Evolutionary conservation across 2,888 invertebrate species (phyloP).

Genomic region (Seira ritae): DNA sequence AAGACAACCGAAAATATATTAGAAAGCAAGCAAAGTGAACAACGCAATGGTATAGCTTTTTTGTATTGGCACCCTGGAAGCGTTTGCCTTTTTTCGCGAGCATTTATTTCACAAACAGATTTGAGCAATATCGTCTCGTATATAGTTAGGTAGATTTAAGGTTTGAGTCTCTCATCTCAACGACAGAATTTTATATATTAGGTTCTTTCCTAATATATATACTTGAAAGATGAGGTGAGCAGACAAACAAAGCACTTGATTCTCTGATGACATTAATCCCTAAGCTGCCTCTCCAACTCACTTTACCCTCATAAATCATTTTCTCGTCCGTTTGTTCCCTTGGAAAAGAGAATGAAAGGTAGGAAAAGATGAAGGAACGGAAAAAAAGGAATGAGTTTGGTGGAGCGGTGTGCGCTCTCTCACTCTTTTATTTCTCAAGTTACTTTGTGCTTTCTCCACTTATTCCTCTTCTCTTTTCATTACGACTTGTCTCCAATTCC

Average conservation of each 20-base stretch:
- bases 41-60: not conserved
- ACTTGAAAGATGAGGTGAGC: slow-evolving; percentile 55
- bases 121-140: slow-evolving; percentile 1
- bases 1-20: slow-evolving; percentile 7
- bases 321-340: slow-evolving; percentile 41
- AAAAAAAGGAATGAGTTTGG: slow-evolving; percentile 32
- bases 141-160: not conserved
- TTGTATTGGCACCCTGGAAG: not conserved
- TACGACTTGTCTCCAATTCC: slow-evolving; percentile 37
- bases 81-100: not conserved
- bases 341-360: slow-evolving; percentile 26
- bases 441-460: slow-evolving; percentile 55
- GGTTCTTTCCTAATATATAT: not conserved
- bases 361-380: slow-evolving; percentile 37
- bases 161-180: not conserved
- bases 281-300: slow-evolving; percentile 60
- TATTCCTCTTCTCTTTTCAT: slow-evolving; percentile 45
- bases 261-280: slow-evolving; percentile 65
- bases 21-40: not conserved
- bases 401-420: slow-evolving; percentile 14
- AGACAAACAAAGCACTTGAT: slow-evolving; percentile 64
- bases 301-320: slow-evolving; percentile 63
- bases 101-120: slow-evolving; percentile 11
- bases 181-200: not conserved
- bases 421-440: slow-evolving; percentile 51